These are phyloP conservation scores for Thysanoteuthis rhombus DNA, from an alignment of 2,888 invertebrate species.

Conservation along the genomic window DNA sequence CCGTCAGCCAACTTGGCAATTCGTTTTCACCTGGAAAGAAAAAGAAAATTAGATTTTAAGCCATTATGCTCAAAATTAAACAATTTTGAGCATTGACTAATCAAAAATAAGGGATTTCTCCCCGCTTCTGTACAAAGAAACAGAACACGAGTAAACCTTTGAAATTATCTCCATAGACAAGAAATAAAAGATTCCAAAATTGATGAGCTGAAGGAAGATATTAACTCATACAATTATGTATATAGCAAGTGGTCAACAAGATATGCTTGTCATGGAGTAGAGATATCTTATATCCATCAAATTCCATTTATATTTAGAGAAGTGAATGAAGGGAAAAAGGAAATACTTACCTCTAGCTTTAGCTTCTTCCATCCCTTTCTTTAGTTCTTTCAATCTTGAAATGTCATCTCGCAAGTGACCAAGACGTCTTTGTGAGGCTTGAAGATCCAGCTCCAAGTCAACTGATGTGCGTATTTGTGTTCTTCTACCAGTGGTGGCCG, in stretches of 20 bases:
- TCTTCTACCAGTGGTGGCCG: slow-evolving; percentile 34
- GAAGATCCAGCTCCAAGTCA: slow-evolving; percentile 89
- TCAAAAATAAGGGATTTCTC: too few species aligned
- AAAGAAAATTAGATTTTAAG: background rate
- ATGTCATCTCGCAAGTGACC: slow-evolving; percentile 87
- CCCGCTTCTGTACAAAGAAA: too few species aligned
- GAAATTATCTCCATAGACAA: too few species aligned
- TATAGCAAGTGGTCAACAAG: too few species aligned
- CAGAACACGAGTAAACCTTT: too few species aligned
- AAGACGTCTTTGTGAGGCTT: slow-evolving; percentile 88
- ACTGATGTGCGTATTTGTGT: slow-evolving; percentile 77
- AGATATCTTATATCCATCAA: too few species aligned
- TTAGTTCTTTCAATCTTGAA: slow-evolving; percentile 81
- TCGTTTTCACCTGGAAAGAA: slow-evolving; percentile 76
- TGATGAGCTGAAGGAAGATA: too few species aligned
- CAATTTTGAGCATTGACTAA: too few species aligned
- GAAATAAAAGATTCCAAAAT: too few species aligned
- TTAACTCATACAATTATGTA: too few species aligned
- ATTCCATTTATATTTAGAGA: background rate
- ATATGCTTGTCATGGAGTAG: too few species aligned
- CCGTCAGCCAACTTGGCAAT: slow-evolving; percentile 85
- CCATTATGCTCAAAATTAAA: background rate
- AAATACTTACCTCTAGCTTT: slow-evolving; percentile 69
- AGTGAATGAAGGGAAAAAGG: too few species aligned
- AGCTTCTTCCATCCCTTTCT: slow-evolving; percentile 81